Conservation (phyloP, 1,140 invertebrate genomes). For the Leptinotarsa undecemlineata region DNA sequence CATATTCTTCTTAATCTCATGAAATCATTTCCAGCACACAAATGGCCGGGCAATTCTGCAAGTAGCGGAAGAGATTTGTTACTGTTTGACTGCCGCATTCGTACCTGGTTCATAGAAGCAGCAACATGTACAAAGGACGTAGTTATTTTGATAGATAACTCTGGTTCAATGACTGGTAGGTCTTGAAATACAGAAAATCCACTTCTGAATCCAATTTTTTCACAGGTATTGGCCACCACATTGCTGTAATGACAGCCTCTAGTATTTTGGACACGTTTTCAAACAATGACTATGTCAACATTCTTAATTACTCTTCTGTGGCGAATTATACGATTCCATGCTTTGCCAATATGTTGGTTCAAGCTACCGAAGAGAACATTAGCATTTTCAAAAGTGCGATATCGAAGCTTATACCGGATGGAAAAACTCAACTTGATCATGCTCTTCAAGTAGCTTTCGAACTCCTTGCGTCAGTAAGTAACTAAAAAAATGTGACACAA, state of each 20-base stretch:
- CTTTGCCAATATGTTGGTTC: slow-evolving; percentile 80
- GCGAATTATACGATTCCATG: slow-evolving; percentile 75
- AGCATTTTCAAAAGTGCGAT: slow-evolving; percentile 74
- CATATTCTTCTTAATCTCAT: too few species aligned
- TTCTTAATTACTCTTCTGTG: slow-evolving; percentile 75
- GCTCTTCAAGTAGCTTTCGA: slow-evolving; percentile 87
- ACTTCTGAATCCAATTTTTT: slow-evolving; percentile 53
- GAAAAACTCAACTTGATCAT: slow-evolving; percentile 83
- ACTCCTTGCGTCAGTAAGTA: slow-evolving; percentile 71
- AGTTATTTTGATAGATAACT: slow-evolving; percentile 91
- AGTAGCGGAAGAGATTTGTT: slow-evolving; percentile 58
- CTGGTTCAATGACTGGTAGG: slow-evolving; percentile 95
- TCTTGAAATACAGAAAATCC: slow-evolving; percentile 38
- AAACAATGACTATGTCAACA: slow-evolving; percentile 97
- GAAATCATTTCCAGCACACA: not conserved
- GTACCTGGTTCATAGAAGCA: slow-evolving; percentile 95
- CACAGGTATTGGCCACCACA: slow-evolving; percentile 62
- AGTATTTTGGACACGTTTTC: slow-evolving; percentile 93
- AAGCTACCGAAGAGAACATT: slow-evolving; percentile 92
- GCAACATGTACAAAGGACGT: slow-evolving; percentile 97
- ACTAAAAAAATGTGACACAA: not conserved
- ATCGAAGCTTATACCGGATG: slow-evolving; percentile 69
- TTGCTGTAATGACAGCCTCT: slow-evolving; percentile 72
- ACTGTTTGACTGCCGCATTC: slow-evolving; percentile 82
- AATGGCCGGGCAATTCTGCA: slow-evolving; percentile 55